Evolutionary conservation across 2,888 invertebrate species (phyloP).

Genomic region (Strigamia crassipes): DNA sequence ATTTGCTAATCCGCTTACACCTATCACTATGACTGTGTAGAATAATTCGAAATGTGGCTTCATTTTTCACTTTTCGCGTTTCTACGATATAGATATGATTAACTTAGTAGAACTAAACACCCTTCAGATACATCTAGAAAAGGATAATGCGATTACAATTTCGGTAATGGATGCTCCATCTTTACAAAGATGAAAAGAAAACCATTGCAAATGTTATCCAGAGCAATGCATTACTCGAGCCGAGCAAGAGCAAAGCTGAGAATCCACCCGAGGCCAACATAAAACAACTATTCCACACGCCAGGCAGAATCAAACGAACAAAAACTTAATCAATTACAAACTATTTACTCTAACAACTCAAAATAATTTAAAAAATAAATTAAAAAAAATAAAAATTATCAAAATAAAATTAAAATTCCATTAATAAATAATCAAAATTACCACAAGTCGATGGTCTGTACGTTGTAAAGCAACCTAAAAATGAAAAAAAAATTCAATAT

Average conservation of each 20-base stretch:
- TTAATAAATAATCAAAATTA: neutral
- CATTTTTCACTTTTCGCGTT: slow-evolving; percentile 17
- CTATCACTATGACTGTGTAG: neutral
- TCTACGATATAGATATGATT: neutral
- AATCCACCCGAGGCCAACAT: slow-evolving; percentile 37
- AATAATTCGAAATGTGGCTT: slow-evolving; percentile 14
- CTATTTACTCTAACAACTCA: neutral
- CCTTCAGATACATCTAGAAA: slow-evolving; percentile 34
- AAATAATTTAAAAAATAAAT: too few species aligned
- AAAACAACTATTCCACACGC: slow-evolving; percentile 25
- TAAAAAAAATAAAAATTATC: too few species aligned
- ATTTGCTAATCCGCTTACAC: neutral
- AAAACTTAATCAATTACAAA: neutral
- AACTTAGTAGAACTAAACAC: slow-evolving; percentile 31
- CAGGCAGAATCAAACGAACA: slow-evolving; percentile 33
- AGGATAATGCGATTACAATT: slow-evolving; percentile 23
- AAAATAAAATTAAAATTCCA: neutral
- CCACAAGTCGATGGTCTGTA: slow-evolving; percentile 2
- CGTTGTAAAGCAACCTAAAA: neutral
- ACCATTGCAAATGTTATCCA: slow-evolving; percentile 26
- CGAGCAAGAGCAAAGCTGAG: slow-evolving; percentile 37
- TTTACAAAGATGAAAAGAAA: slow-evolving; percentile 34
- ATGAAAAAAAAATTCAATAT: neutral
- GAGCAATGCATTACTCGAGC: slow-evolving; percentile 37
- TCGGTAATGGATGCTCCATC: slow-evolving; percentile 34